Evolutionary conservation across 2,797 vertebrate species (phyloP).

Genomic region (Fistularia tabacaria): DNA sequence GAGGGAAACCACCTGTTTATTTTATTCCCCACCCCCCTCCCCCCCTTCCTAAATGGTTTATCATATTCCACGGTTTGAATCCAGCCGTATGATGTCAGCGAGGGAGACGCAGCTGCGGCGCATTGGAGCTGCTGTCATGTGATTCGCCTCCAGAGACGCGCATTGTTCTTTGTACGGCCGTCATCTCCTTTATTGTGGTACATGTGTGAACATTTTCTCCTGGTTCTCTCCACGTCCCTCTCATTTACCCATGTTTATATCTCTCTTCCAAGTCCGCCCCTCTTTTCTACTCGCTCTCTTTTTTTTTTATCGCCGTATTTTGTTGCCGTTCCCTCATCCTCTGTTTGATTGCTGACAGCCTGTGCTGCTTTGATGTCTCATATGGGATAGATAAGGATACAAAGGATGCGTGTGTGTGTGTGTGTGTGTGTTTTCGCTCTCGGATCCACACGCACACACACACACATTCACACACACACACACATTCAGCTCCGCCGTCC

Average conservation of each 20-base stretch:
- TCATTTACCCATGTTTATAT: no score
- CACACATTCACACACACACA: constrained; percentile 19
- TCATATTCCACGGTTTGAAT: constrained; percentile 53
- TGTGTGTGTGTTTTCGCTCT: constrained; percentile 10
- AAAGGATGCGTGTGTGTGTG: constrained; percentile 19
- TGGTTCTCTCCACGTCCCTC: not conserved
- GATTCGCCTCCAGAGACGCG: constrained; percentile 54
- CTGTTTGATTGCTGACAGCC: constrained; percentile 52
- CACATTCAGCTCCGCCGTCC: constrained; percentile 10
- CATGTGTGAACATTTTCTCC: constrained; percentile 30
- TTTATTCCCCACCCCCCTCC: not conserved
- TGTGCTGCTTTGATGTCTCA: constrained; percentile 67
- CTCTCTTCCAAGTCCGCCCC: not conserved
- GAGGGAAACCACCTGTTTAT: constrained; percentile 20
- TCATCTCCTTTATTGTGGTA: constrained; percentile 52
- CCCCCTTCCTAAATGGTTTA: constrained; percentile 27
- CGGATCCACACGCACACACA: constrained; percentile 7
- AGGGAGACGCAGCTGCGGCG: constrained; percentile 29
- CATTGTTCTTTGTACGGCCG: constrained; percentile 47
- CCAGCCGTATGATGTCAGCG: constrained; percentile 55
- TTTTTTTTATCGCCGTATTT: constrained; percentile 58
- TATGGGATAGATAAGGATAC: constrained; percentile 59
- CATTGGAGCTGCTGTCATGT: constrained; percentile 40
- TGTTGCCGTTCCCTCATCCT: constrained; percentile 49
- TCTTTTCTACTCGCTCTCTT: constrained; percentile 20